Base-by-base conservation (phyloP, 1,140 invertebrate genomes). In the Drosophila takahashii region DNA sequence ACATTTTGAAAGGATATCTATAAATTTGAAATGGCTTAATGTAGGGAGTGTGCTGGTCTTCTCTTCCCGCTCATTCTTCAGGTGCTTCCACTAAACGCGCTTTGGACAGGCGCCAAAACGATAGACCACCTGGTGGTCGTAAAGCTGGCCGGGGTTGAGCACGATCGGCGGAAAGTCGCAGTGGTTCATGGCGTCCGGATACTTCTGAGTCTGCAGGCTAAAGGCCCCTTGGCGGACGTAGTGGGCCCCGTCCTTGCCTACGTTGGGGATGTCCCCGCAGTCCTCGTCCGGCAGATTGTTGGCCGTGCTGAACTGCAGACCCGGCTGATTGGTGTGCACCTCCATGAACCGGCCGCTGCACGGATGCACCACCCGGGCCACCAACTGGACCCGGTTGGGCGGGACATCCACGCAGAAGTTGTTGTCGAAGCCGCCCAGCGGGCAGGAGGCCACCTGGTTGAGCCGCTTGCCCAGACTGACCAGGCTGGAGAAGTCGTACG, bases 181-280 rank as follows among this genome's bases (percentile, higher is more conserved):
- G 92, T 98, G 94, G 93, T 99, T 97, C 2, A 98, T 93, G 10
- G 97, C 96, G 93, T 99, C 96, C 0, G 98, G 98, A 93, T 96
- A 99, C 81, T 96, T 97, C 92, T 99, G 98, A 0, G 98, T 97
- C 92, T 99, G 97, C 36, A 99, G 93, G 87, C 97, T 98, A 70
- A 99, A 96, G 1, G 95, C 96, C 1, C 95, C 96, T 76, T 98
- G 97, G 72, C 95, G 95, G 11, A 94, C 93, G 87, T 98, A 98
- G 0, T 91, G 83, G 0, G 92, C 93, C 10, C 95, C 95, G 1
- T 93, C 92, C 93, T 98, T 98, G 4, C 97, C 97, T 10, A 90
- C 32, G 3, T 96, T 90, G 3, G 93, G 86, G 0, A 69, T 18
- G 13, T 74, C 77, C 0, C 69, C 73, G 18, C 41, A 45, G 1